Evolutionary conservation across 2,888 invertebrate genomes (phyloP), one percentile per base, ranked within the genome.

Genomic region (Torymus aiolomorphi): DNA sequence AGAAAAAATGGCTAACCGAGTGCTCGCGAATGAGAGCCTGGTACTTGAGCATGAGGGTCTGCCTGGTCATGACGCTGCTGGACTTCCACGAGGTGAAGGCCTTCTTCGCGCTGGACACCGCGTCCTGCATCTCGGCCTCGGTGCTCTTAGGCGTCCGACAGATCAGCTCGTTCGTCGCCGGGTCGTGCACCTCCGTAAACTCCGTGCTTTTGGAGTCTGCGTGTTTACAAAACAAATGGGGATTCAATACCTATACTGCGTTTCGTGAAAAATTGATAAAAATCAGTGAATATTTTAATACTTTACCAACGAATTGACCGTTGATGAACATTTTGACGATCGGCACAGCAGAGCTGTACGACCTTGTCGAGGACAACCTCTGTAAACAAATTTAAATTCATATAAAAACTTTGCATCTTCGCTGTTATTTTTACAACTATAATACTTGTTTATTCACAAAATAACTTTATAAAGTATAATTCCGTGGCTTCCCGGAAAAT

Each of bases 131-230:
- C 92, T 99, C 99, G 10, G 92, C 93, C 86, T 93, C 92, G 0
- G 99, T 99, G 51, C 96, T 92, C 91, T 97, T 96, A 76, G 99
- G 99, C 51, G 99, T 98, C 84, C 95, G 93, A 77, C 72, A 92
- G 78, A 96, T 92, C 51, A 96, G 90, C 91, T 97, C 94, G 92
- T 97, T 97, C 65, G 97, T 97, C 4, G 97, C 97, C 63, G 99
- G 99, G 91, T 99, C 96, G 84, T 96, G 96, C 12, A 99, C 93
- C 87, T 99, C 98, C 86, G 98, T 96, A 96, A 97, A 99, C 86
- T 98, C 95, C 24, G 91, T 94, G 0, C 98, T 94, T 90, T 98
- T 96, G 0, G 99, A 99, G 82, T 99, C 98, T 81, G 93, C 90
- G 20, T 2, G 20, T 20, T 1, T 20, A 20, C 20, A 20, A 83